Evolutionary conservation across 2,797 vertebrate species (phyloP).

Genomic region (Hypotaenidia okinawae): DNA sequence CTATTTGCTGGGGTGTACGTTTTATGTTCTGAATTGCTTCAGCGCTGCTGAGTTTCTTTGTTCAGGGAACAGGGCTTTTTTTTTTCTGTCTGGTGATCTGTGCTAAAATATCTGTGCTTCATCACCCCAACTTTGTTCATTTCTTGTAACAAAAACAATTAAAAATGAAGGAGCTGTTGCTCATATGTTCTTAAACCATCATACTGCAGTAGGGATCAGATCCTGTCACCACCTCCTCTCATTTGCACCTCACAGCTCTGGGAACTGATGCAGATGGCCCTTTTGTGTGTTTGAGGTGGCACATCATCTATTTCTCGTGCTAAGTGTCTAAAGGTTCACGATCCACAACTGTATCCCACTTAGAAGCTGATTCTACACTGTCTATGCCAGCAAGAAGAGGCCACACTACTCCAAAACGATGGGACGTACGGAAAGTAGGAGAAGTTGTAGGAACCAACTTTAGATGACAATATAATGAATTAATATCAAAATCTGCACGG

Average conservation of each 20-base stretch:
- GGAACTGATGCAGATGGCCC: neutral
- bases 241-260: neutral
- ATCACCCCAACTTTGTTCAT: neutral
- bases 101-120: neutral
- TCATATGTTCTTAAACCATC: neutral
- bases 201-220: neutral
- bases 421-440: neutral
- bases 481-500: neutral
- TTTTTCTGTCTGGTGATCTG: neutral
- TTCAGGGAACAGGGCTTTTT: neutral
- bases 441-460: neutral
- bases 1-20: neutral
- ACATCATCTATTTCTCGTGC: neutral
- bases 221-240: neutral
- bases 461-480: neutral
- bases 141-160: neutral
- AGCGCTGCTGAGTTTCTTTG: neutral
- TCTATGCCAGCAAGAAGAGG: no score
- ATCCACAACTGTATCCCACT: no score
- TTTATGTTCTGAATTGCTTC: neutral
- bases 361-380: neutral
- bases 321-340: neutral
- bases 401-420: neutral
- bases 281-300: neutral
- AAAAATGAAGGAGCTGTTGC: neutral